phyloP scores from a whole-genome alignment of 2,113 vertebrate species.

The Cranoglanis bouderius region DNA sequence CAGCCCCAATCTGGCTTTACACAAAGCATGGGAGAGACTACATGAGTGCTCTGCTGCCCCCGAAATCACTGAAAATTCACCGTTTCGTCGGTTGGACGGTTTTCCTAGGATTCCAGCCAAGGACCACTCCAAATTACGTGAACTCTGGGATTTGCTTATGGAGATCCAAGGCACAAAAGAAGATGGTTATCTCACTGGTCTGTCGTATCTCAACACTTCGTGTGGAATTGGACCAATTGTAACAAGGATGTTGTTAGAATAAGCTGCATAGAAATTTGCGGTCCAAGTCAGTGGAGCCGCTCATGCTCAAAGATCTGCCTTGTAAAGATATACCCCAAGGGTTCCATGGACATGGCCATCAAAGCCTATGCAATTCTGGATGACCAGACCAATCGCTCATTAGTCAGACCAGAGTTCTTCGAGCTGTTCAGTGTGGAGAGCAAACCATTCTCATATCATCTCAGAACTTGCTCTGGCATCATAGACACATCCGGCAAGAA shows the following conservation, averaged over 20 bases:
- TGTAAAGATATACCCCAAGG: not conserved
- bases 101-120: conserved; percentile 36
- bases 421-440: conserved; percentile 20
- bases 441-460: not conserved
- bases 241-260: not conserved
- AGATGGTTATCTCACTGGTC: conserved; percentile 32
- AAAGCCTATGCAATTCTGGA: conserved; percentile 25
- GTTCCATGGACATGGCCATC: not conserved
- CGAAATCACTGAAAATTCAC: conserved; percentile 25
- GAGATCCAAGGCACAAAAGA: conserved; percentile 49
- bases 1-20: conserved; percentile 3
- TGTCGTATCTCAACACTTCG: not conserved
- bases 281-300: not conserved
- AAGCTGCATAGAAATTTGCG: conserved; percentile 44
- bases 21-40: conserved; percentile 20
- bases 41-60: not conserved
- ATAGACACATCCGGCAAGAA: not conserved
- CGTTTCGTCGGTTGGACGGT: conserved; percentile 33
- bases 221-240: not conserved
- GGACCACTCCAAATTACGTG: conserved; percentile 24
- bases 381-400: conserved; percentile 33
- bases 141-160: conserved; percentile 44
- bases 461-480: conserved; percentile 28
- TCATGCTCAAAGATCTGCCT: not conserved
- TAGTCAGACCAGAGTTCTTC: conserved; percentile 16